Percentiles rank a stretch among this genome's conserved stretches.
Evolutionary conservation across 2,113 vertebrate species (phyloP).

Genomic region (Xiphorhynchus elegans): DNA sequence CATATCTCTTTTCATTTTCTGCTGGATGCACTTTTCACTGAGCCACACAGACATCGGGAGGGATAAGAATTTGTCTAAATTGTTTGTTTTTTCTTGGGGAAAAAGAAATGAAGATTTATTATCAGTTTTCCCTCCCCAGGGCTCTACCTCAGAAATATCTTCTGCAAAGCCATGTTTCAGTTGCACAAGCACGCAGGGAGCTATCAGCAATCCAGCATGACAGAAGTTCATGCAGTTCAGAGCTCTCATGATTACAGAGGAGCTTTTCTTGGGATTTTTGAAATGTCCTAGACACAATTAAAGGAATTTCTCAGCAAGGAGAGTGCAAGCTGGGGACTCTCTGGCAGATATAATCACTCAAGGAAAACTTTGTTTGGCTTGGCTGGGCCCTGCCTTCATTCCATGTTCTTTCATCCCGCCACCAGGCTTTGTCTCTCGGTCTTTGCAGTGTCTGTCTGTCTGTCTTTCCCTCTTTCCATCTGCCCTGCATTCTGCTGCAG

Average conservation of each 20-base stretch:
- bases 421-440: not conserved
- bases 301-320: slow-evolving; percentile 36
- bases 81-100: not conserved
- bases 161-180: not conserved
- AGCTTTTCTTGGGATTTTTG: slow-evolving; percentile 43
- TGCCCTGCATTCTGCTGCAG: not conserved
- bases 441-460: slow-evolving; percentile 1
- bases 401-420: not conserved
- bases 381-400: slow-evolving; percentile 27
- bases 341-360: slow-evolving; percentile 66
- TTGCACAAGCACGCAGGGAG: not conserved
- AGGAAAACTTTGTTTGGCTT: slow-evolving; percentile 66
- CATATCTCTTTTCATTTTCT: not conserved
- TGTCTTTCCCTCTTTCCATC: not conserved
- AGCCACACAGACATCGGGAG: not conserved
- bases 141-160: not conserved
- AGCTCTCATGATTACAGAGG: not conserved
- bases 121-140: not conserved
- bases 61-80: not conserved
- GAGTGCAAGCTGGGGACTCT: slow-evolving; percentile 54
- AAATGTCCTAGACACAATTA: slow-evolving; percentile 44
- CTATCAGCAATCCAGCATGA: not conserved
- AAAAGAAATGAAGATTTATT: not conserved
- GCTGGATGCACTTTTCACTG: not conserved
- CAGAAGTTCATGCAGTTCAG: slow-evolving; percentile 45